A percentile compares a stretch with the other conserved stretches of the same genome.
Evolutionary conservation across 2,888 invertebrate species (phyloP).

Genomic region (Lasioglossum zephyrum): DNA sequence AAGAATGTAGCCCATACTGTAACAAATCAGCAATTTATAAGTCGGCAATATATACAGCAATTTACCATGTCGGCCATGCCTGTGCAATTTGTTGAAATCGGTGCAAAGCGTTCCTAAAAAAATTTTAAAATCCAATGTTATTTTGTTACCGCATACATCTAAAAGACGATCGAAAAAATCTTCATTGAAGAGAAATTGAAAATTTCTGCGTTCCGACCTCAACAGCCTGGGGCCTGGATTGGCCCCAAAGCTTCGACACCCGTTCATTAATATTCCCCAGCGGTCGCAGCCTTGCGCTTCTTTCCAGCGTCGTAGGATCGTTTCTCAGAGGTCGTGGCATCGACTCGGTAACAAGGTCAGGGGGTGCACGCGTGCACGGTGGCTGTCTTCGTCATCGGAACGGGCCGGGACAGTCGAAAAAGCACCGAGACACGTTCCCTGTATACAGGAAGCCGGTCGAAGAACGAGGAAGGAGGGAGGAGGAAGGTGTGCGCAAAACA

Average conservation of each 20-base stretch:
- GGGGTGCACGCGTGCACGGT: not conserved
- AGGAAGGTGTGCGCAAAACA: constrained; percentile 11
- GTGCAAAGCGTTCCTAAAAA: too few species aligned
- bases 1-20: not conserved
- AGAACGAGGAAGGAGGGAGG: not conserved
- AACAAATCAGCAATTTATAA: too few species aligned
- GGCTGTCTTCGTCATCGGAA: not conserved
- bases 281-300: not conserved
- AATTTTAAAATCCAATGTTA: rapidly evolving
- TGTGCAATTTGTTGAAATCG: too few species aligned
- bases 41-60: too few species aligned
- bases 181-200: not conserved
- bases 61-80: not conserved
- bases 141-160: too few species aligned
- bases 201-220: not conserved
- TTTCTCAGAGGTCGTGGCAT: not conserved
- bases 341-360: not conserved
- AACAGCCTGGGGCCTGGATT: not conserved
- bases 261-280: constrained; percentile 4
- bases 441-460: not conserved
- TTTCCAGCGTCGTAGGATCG: not conserved
- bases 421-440: not conserved
- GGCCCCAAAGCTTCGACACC: not conserved
- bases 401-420: constrained; percentile 24
- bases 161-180: not conserved